Evolutionary conservation across 2,113 vertebrate genomes (phyloP), one percentile per base, ranked within the genome.

Genomic region (Columba janthina): DNA sequence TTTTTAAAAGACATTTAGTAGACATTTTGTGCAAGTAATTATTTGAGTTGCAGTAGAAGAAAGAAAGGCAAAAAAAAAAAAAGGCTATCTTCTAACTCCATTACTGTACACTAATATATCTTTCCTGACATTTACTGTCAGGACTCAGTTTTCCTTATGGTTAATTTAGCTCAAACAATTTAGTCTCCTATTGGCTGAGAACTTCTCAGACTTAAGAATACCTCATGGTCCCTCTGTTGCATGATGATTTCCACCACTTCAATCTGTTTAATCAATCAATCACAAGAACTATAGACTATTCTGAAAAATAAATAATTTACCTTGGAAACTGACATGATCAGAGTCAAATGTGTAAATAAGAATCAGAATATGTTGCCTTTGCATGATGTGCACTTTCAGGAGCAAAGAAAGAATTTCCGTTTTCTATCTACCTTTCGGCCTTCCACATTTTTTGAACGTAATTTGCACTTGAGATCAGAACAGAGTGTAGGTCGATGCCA

Each of bases 91-190:
- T 91, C 64, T 90, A 74, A 53, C 36, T 88, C 76, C 58, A 86
- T 94, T 90, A 75, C 69, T 77, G 71, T 74, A 71, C 86, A 73
- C 91, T 72, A 93, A 77, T 88, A 53, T 72, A 92, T 82, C 64
- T 87, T 90, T 78, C 73, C 76, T 90, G 91, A 94, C 92, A 86
- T 95, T 97, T 97, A 94, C 76, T 95, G 89, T 88, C 74, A 93
- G 81, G 89, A 89, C 46, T 90, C 88, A 94, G 72, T 96, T 94
- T 94, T 89, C 74, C 75, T 93, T 94, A 82, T 13, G 31, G 88
- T 92, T 90, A 96, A 36, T 56, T 74, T 74, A 79, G 88, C 74
- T 89, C 36, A 70, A 48, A 71, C 76, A 91, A 80, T 85, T 91
- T 93, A 95, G 60, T 67, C 78, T 94, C 32, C 64, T 72, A 80